Evolutionary conservation across 2,113 vertebrate genomes (phyloP), one percentile per base, ranked within the genome.

Genomic region (Pontoporia blainvillei): DNA sequence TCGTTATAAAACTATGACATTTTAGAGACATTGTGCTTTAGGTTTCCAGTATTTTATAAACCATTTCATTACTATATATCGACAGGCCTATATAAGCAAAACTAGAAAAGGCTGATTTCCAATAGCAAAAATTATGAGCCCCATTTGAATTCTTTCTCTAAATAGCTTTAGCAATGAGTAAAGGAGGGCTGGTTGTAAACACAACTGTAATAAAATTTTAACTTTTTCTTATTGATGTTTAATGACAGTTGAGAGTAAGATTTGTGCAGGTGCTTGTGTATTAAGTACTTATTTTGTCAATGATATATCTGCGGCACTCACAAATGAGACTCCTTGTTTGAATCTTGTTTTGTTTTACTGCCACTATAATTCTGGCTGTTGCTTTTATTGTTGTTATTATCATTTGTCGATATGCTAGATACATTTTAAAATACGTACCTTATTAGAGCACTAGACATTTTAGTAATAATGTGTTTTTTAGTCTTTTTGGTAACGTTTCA

Each of bases 171-270:
- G 3, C 27, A 67, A 10, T 52, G 39, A 78, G 6, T 61, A 78
- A 81, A 72, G 29, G 34, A 91, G 5, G 9, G 92, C 23, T 62
- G 10, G 36, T 27, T 93, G 1, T 87, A 81, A 97, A 94, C 90
- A 75, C 20, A 92, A 31, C 23, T 69, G 18, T 86, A 97, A 97
- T 95, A 90, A 96, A 89, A 69, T 78, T 88, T 88, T 90, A 49
- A 75, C 79, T 71, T 90, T 86, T 79, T 83, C 44, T 46, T 84
- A 36, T 49, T 97, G 73, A 62, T 82, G 41, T 92, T 88, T 92
- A 95, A 76, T 88, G 54, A 62, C 34, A 82, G 8, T 88, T 86
- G 59, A 86, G 54, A 91, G 17, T 86, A 86, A 88, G 41, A 83
- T 61, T 89, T 81, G 78, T 96, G 36, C 17, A 79, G 62, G 36